phyloP scores from a whole-genome alignment of 2,113 vertebrate genomes.

The Baryphthengus martii region DNA sequence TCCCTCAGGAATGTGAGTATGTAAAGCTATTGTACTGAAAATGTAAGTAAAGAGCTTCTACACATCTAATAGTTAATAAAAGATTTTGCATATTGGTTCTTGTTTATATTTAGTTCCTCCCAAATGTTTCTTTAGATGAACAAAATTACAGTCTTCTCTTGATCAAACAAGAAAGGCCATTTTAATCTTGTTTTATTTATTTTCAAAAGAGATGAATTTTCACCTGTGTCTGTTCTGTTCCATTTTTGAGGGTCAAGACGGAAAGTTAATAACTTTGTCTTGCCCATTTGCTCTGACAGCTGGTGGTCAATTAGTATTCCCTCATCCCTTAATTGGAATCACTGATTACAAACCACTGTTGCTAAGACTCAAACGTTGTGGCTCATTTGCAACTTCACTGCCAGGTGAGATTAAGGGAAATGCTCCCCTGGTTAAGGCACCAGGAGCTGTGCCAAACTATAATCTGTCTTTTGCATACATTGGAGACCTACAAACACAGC shows the following conservation, averaged over 20 bases:
- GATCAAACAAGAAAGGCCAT: neutral
- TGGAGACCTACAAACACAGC: conserved; percentile 42
- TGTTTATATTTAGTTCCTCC: neutral
- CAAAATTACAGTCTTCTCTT: neutral
- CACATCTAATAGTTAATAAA: neutral
- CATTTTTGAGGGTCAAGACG: conserved; percentile 28
- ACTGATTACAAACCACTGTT: conserved; percentile 35
- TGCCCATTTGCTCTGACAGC: conserved; percentile 57
- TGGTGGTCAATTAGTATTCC: conserved; percentile 58
- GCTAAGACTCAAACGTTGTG: conserved; percentile 42
- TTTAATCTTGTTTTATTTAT: neutral
- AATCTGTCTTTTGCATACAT: conserved; percentile 52
- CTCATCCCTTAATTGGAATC: conserved; percentile 33
- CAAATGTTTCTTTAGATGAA: neutral
- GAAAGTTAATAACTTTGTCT: conserved; percentile 48
- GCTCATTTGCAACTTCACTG: conserved; percentile 41
- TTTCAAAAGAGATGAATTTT: neutral
- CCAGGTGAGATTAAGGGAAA: conserved; percentile 63
- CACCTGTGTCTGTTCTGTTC: neutral
- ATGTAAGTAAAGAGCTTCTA: neutral
- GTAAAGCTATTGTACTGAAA: neutral
- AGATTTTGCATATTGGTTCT: neutral
- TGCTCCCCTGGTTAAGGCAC: conserved; percentile 18
- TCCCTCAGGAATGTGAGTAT: neutral
- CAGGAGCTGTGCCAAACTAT: conserved; percentile 47